Conservation (phyloP, 2,888 invertebrate species). For the Euclidia mi region DNA sequence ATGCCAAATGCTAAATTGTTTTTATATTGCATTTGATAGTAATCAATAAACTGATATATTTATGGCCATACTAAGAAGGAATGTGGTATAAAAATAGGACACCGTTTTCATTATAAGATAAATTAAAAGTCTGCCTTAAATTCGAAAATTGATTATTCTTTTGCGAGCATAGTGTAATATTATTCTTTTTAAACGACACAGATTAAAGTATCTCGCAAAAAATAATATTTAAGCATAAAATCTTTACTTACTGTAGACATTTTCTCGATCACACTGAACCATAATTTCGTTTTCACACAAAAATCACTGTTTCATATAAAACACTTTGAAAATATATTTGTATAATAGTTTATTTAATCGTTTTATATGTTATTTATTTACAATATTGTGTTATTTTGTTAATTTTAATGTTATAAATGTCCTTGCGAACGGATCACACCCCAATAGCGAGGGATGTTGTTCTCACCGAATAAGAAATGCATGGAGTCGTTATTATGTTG, state of each 20-base stretch:
- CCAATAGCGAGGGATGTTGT: constrained; percentile 80
- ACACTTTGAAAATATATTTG: constrained; percentile 28
- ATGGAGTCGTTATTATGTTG: constrained; percentile 63
- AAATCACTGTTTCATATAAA: constrained; percentile 24
- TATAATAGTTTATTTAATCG: constrained; percentile 23
- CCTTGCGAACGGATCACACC: constrained; percentile 82
- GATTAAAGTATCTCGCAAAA: constrained; percentile 56
- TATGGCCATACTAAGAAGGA: too few relatives aligned
- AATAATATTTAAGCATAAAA: constrained; percentile 64
- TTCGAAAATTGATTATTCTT: too few relatives aligned
- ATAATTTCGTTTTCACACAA: constrained; percentile 32
- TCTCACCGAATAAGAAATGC: constrained; percentile 62
- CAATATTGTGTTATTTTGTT: constrained; percentile 74
- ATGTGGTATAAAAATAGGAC: too few relatives aligned
- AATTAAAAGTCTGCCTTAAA: too few relatives aligned
- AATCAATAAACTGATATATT: too few relatives aligned
- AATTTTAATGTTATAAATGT: constrained; percentile 76
- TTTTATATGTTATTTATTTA: constrained; percentile 66
- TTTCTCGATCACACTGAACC: constrained; percentile 22
- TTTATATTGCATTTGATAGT: too few relatives aligned
- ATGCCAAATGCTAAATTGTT: too few relatives aligned
- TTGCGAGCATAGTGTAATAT: too few relatives aligned
- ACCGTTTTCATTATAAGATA: neutral
- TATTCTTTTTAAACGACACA: too few relatives aligned
- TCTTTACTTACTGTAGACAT: constrained; percentile 75